Evolutionary conservation across 53 echinoderm and acorn worm species (phyloP).

Genomic region (Hippasteria phrygiana): DNA sequence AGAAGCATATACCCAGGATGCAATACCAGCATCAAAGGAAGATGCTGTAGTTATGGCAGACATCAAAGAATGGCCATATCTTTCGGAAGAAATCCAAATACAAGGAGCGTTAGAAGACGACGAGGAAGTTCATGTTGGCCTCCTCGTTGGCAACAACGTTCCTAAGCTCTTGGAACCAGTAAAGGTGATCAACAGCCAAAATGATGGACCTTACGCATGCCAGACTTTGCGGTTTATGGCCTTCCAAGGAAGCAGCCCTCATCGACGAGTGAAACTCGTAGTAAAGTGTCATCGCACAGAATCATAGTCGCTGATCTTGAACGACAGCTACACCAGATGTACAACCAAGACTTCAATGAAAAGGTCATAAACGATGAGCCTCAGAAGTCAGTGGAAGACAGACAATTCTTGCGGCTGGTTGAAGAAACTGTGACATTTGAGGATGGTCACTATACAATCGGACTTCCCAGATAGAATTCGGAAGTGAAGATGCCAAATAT

Average conservation of each 20-base stretch:
- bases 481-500: slow-evolving; percentile 63
- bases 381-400: slow-evolving; percentile 54
- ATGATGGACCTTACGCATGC: slow-evolving; percentile 60
- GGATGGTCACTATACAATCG: slow-evolving; percentile 75
- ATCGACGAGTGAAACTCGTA: not conserved
- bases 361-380: slow-evolving; percentile 60
- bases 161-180: slow-evolving; percentile 68
- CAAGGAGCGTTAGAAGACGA: no score
- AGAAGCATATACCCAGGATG: slow-evolving; percentile 30
- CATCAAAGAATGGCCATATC: slow-evolving; percentile 8
- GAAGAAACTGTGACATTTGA: slow-evolving; percentile 23
- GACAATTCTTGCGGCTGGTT: slow-evolving; percentile 17
- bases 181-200: slow-evolving; percentile 66
- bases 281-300: slow-evolving; percentile 12
- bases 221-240: slow-evolving; percentile 35
- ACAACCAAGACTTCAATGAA: slow-evolving; percentile 66
- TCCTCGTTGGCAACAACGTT: slow-evolving; percentile 60
- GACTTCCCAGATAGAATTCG: slow-evolving; percentile 52
- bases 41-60: not conserved
- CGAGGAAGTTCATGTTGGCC: slow-evolving; percentile 12
- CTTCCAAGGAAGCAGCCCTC: not conserved
- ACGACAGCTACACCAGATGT: slow-evolving; percentile 16
- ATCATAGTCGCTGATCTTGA: slow-evolving; percentile 33
- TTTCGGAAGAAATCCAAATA: no score
- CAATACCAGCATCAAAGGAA: slow-evolving; percentile 17